Conservation (phyloP, 2,113 vertebrate genomes). For the Capra hircus region DNA sequence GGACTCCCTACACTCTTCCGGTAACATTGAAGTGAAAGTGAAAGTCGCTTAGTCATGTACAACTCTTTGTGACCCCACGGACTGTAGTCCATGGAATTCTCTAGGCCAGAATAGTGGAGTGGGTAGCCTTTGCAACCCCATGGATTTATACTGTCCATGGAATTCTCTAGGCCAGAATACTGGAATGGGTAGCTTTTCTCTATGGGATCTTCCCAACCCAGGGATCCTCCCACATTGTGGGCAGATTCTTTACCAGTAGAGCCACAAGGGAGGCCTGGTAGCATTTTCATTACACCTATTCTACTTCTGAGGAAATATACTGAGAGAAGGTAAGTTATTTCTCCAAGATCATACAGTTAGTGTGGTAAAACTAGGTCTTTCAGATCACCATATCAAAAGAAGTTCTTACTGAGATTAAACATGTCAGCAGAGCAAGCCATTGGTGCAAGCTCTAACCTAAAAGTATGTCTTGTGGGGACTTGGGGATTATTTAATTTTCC, state of each 20-base stretch:
- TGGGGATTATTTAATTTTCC: background rate
- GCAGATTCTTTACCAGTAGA: background rate
- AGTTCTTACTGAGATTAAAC: background rate
- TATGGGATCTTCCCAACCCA: background rate
- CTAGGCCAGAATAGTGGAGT: background rate
- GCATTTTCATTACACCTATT: slow-evolving; percentile 57
- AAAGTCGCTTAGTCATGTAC: background rate
- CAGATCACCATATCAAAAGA: background rate
- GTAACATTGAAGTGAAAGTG: background rate
- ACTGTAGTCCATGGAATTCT: background rate
- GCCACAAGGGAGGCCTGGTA: background rate
- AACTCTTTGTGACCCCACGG: background rate
- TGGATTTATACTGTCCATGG: background rate
- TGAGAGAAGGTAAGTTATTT: background rate
- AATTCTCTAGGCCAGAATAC: background rate
- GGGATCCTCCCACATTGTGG: rapidly evolving
- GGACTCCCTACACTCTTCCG: background rate
- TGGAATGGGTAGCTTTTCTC: background rate
- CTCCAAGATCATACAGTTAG: background rate
- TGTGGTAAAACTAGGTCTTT: background rate
- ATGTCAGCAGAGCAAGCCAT: background rate
- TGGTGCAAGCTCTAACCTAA: background rate
- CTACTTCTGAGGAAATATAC: background rate
- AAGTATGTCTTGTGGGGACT: background rate
- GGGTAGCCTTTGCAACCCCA: background rate